Conservation (phyloP, 2,113 vertebrate species). For the Petrocephalus zakoni region DNA sequence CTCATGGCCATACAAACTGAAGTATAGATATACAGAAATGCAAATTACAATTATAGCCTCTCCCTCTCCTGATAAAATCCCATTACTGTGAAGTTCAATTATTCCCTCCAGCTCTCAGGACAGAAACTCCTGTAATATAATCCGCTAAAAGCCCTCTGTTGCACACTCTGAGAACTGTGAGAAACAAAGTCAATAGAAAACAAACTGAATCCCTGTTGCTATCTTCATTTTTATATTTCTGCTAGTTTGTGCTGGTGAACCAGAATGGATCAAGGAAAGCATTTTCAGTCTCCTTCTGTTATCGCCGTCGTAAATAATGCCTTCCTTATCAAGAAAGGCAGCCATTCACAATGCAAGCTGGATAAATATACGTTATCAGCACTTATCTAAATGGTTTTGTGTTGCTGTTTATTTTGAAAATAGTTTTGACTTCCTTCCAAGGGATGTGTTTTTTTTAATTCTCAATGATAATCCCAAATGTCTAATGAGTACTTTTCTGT, state of each 20-base stretch:
- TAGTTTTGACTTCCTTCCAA: not conserved
- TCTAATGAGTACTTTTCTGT: not conserved
- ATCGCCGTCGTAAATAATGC: not conserved
- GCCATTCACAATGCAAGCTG: not conserved
- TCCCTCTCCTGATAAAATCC: not conserved
- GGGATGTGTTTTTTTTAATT: not conserved
- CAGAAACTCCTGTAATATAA: not conserved
- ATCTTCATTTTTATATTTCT: not conserved
- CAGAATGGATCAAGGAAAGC: not conserved
- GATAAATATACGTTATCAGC: not conserved
- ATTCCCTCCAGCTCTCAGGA: not conserved
- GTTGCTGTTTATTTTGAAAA: not conserved
- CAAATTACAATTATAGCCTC: not conserved
- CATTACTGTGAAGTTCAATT: slow-evolving; percentile 3
- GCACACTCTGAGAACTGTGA: not conserved
- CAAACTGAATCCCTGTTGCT: not conserved
- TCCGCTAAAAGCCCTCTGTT: not conserved
- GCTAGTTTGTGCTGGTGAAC: not conserved
- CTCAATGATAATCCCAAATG: not conserved
- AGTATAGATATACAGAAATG: not conserved
- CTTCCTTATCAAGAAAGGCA: not conserved
- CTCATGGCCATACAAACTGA: not conserved
- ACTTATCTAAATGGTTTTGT: not conserved
- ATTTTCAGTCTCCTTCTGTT: not conserved
- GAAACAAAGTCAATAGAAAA: not conserved